Evolutionary conservation across 2,113 vertebrate species (phyloP), one percentile per base, ranked within the genome.

Genomic region (Myrmecobius fasciatus): DNA sequence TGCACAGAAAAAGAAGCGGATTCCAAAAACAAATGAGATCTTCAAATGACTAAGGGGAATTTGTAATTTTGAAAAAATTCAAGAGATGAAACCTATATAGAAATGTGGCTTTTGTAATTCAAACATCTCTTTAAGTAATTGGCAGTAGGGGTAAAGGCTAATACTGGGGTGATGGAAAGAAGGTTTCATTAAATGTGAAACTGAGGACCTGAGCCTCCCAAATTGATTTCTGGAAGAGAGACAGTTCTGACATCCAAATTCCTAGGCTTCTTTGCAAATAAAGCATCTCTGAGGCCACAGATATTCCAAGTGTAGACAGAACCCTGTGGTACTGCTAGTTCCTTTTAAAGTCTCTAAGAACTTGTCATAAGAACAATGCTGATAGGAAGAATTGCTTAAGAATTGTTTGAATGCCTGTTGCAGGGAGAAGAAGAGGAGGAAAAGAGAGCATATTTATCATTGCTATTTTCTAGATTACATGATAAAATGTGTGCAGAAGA

Each of bases 21-120:
- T 90, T 90, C 89, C 89, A 90, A 31, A 90, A 90, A 28, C 46
- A 90, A 49, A 90, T 90, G 25, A 5, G n/a, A 90, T 90, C 48
- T 28, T 47, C 10, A 90, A 90, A 90, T 90, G 89, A 90, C 47
- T 90, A 90, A 90, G 89, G 48, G 28, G 89, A 51, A 90, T 90
- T 90, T 90, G 9, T 17, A 90, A 89, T 90, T 90, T 48, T 89
- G 43, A 28, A 28, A 89, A 89, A 89, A 49, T n/a, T 83, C 67
- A 83, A 83, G 89, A 90, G 47, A 90, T 48, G 46, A 49, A 90
- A 51, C 46, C 8, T 48, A 90, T 90, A 47, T 51, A 90, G 48
- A 90, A 90, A 90, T 90, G 48, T 14, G 48, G 47, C 47, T 90
- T 89, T 90, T 28, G 89, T 49, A 90, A 47, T 49, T 90, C 89